Evolutionary conservation across 2,113 vertebrate genomes (phyloP).

Genomic region (Scopus umbretta): DNA sequence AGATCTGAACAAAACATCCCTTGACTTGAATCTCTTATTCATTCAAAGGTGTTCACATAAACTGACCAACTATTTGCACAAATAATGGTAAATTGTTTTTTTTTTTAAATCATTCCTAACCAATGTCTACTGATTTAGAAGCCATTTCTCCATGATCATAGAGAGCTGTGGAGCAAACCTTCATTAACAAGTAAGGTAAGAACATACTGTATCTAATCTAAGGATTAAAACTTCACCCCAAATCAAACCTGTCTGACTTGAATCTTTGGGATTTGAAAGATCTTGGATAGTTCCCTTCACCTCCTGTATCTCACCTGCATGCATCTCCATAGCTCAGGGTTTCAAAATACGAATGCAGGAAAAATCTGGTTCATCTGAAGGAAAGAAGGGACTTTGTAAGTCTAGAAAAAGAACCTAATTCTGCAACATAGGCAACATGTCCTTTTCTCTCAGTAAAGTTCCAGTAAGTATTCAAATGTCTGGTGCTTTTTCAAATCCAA

Average conservation of each 20-base stretch:
- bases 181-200: not conserved
- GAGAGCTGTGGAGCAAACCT: not conserved
- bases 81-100: not conserved
- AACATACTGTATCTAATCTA: not conserved
- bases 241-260: not conserved
- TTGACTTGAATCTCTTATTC: not conserved
- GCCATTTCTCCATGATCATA: not conserved
- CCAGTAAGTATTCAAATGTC: not conserved
- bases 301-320: not conserved
- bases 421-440: not conserved
- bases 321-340: not conserved
- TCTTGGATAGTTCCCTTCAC: not conserved
- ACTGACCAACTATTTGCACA: not conserved
- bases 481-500: not conserved
- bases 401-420: not conserved
- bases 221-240: not conserved
- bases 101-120: not conserved
- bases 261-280: not conserved
- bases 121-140: not conserved
- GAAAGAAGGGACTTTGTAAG: not conserved
- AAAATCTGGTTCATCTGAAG: not conserved
- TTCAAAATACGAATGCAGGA: not conserved
- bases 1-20: not conserved
- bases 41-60: not conserved
- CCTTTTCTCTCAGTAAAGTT: not conserved